Base-by-base conservation (phyloP, 2,797 vertebrate genomes). In the Gadopsis bispinosus region DNA sequence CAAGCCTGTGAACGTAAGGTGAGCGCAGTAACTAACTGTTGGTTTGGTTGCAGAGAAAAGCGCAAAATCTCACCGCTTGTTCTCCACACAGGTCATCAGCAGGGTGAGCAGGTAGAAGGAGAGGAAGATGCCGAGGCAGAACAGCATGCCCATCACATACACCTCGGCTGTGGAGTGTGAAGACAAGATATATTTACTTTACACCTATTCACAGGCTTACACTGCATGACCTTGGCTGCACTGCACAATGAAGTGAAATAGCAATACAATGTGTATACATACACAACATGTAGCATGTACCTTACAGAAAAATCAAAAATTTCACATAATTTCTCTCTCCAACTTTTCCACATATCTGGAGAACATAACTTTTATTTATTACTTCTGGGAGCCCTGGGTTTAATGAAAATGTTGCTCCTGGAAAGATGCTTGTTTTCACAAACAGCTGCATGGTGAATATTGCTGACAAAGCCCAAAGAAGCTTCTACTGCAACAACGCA, bases 61-160 rank as follows among this genome's bases (percentile, higher is more conserved):
- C 20, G 47, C 4, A 5, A 13, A 71, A 43, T 26, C 91, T 92
- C 92, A 99, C 98, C 96, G 94, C 92, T 94, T 96, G 91, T 94
- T 97, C 88, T 98, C 96, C 92, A 98, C 85, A 73, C 97, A 99
- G 88, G 96, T 95, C 64, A 97, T 89, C 68, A 98, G 81, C 86
- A 99, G 79, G 0, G 97, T 97, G 83, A 99, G 91, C 65, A 97
- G 61, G 51, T 99, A 99, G 93, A 99, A 97, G 76, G 97, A 97
- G 67, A 99, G 94, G 94, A 99, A 99, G 91, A 99, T 97, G 0
- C 97, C 97, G 79, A 98, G 92, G 84, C 97, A 97, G 92, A 99
- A 98, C 60, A 99, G 92, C 93, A 98, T 95, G 2, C 97, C 97
- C 31, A 95, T 94, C 58, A 98, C 94, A 0, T 99, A 99, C 74